Percentiles rank a stretch among this genome's conserved stretches.
Evolutionary conservation across 2,888 invertebrate genomes (phyloP).

Genomic region (Noctua janthina): DNA sequence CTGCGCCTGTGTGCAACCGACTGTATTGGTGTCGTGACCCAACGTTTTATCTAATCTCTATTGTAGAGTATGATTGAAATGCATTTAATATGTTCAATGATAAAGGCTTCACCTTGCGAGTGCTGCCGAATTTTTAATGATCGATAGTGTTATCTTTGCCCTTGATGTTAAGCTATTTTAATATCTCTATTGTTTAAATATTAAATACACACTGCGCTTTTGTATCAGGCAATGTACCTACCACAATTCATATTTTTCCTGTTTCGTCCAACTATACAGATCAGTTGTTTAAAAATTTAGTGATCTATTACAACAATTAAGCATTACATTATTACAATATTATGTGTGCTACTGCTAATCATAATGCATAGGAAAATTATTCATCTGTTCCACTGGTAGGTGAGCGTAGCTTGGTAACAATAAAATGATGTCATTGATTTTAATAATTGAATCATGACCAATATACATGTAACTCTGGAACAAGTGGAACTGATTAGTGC

Average conservation of each 20-base stretch:
- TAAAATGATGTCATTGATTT: conserved; percentile 61
- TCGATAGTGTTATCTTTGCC: conserved; percentile 73
- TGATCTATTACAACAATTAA: conserved; percentile 35
- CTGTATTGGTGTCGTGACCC: conserved; percentile 58
- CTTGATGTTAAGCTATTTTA: conserved; percentile 69
- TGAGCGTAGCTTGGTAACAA: conserved; percentile 40
- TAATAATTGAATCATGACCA: conserved; percentile 58
- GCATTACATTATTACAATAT: conserved; percentile 11
- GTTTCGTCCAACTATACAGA: conserved; percentile 34
- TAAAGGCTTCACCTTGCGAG: conserved; percentile 64
- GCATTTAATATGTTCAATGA: conserved; percentile 59
- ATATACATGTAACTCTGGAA: conserved; percentile 33
- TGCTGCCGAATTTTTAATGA: conserved; percentile 64
- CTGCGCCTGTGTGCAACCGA: conserved; percentile 58
- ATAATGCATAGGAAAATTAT: conserved; percentile 45
- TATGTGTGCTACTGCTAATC: conserved; percentile 5
- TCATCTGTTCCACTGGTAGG: conserved; percentile 32
- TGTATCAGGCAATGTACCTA: conserved; percentile 11
- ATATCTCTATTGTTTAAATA: conserved; percentile 57
- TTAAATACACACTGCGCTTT: conserved; percentile 25
- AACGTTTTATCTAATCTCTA: conserved; percentile 70
- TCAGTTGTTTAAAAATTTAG: conserved; percentile 22
- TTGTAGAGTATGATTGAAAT: conserved; percentile 55
- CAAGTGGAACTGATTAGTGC: conserved; percentile 47
- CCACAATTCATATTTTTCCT: conserved; percentile 44